phyloP scores from a whole-genome alignment of 1,140 invertebrate genomes.

The Kradibia gibbosae region DNA sequence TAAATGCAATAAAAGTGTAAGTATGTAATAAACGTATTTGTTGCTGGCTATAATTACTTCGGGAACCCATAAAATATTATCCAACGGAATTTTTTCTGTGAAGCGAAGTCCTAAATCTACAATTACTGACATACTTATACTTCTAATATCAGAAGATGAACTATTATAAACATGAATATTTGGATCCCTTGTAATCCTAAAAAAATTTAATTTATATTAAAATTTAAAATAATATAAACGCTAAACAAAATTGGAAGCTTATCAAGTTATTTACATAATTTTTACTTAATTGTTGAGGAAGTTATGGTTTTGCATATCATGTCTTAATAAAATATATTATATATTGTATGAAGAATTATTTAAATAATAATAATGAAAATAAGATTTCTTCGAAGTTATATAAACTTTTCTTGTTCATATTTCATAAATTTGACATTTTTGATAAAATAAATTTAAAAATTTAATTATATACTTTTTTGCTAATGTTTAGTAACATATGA shows the following conservation, averaged over 20 bases:
- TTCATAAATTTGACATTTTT: too few relatives aligned
- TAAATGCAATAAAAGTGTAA: constrained; percentile 78
- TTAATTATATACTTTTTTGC: too few relatives aligned
- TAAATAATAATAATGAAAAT: too few relatives aligned
- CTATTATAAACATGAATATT: constrained; percentile 79
- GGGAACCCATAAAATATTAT: constrained; percentile 80
- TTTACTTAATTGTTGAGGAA: too few relatives aligned
- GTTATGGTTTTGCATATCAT: too few relatives aligned
- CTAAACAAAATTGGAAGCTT: background rate
- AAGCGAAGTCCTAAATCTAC: constrained; percentile 73
- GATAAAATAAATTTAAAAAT: too few relatives aligned
- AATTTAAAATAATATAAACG: constrained; percentile 14
- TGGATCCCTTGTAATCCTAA: constrained; percentile 65
- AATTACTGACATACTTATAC: constrained; percentile 78
- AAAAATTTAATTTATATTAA: constrained; percentile 28
- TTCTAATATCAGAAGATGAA: constrained; percentile 77
- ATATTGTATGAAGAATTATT: too few relatives aligned
- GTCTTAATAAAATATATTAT: too few relatives aligned
- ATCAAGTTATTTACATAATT: too few relatives aligned
- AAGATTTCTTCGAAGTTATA: too few relatives aligned
- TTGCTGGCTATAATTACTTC: constrained; percentile 71
- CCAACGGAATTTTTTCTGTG: constrained; percentile 76
- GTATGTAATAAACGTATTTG: constrained; percentile 72
- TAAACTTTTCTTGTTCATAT: too few relatives aligned
- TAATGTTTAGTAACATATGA: background rate